Conservation (phyloP, 2,113 vertebrate genomes). For the Sciurus niger region DNA sequence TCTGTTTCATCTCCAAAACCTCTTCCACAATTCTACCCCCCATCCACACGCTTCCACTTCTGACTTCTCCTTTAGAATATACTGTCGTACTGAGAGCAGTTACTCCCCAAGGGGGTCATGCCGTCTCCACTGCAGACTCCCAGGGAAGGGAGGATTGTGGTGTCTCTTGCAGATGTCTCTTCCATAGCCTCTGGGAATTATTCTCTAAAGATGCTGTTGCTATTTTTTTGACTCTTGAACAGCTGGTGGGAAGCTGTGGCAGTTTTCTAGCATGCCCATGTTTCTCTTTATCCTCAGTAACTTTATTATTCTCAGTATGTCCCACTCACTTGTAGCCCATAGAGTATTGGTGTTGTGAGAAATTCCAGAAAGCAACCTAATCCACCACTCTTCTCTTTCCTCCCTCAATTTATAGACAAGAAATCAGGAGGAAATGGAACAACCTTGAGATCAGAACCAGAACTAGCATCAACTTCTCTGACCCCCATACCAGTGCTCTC, state of each 20-base stretch:
- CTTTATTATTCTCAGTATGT: neutral
- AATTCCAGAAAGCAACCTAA: too few relatives aligned
- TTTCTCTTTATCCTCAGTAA: neutral
- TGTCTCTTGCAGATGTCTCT: neutral
- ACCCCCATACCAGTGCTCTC: neutral
- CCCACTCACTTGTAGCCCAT: neutral
- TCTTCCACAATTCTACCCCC: neutral
- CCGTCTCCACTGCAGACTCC: neutral
- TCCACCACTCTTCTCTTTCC: neutral
- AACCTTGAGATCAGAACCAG: neutral
- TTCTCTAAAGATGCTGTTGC: neutral
- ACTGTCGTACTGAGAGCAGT: neutral
- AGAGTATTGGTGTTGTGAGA: neutral
- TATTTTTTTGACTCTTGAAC: neutral
- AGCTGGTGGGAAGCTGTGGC: neutral
- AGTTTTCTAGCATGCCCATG: neutral
- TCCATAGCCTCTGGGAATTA: neutral
- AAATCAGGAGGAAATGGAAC: neutral
- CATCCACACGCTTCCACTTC: neutral
- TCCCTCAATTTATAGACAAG: neutral
- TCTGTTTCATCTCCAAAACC: neutral
- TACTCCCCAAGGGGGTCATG: neutral
- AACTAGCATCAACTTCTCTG: neutral
- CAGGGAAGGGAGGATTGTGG: neutral
- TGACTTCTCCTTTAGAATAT: slow-evolving; percentile 1